These are phyloP conservation scores for Typhlomys cinereus DNA, from an alignment of 2,113 vertebrate genomes.

Conservation along the genomic window DNA sequence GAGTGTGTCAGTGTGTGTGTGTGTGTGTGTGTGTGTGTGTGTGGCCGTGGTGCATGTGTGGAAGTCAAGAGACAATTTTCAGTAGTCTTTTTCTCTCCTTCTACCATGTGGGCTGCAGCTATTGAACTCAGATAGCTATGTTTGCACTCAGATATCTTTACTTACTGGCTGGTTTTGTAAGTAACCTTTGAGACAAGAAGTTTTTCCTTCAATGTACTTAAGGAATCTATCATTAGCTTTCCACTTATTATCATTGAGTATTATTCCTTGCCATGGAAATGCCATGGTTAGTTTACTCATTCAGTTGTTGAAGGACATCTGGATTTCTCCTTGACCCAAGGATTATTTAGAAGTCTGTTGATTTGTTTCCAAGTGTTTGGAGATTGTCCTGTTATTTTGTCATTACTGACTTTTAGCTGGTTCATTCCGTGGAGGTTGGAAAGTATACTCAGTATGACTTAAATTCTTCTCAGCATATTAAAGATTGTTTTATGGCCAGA, in stretches of 20 bases:
- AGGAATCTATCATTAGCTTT: no score
- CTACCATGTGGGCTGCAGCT: no score
- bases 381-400: not conserved
- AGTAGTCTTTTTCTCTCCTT: no score
- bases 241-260: not conserved
- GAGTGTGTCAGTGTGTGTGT: no score
- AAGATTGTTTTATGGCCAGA: slow-evolving; percentile 3
- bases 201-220: no score
- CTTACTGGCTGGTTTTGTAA: no score
- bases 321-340: not conserved
- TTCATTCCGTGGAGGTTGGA: not conserved
- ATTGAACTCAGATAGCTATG: no score
- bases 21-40: no score
- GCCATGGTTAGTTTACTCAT: not conserved
- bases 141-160: no score
- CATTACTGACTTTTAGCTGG: not conserved
- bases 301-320: not conserved
- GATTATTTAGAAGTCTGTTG: not conserved
- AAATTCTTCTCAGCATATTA: not conserved
- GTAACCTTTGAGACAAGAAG: no score
- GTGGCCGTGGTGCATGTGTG: no score
- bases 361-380: not conserved
- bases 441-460: not conserved
- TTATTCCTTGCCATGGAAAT: not conserved
- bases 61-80: no score